These are phyloP conservation scores for Anoplius nigerrimus DNA, from an alignment of 2,888 invertebrate species.

Conservation along the genomic window DNA sequence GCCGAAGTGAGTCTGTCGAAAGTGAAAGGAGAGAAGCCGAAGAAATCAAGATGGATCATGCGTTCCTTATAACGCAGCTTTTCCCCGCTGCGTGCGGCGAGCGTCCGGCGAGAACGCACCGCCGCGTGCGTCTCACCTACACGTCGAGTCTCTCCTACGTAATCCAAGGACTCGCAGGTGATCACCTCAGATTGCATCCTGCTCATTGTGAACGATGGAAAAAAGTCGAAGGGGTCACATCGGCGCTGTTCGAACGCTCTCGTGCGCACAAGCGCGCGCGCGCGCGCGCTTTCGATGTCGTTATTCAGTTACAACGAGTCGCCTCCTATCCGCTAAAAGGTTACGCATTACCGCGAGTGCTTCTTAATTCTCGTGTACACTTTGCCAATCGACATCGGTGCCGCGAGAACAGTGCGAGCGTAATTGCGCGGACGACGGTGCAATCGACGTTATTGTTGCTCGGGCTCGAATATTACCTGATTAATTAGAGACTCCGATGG, in stretches of 20 bases:
- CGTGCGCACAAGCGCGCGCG: too few relatives aligned
- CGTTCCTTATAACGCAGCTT: constrained; percentile 58
- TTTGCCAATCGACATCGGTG: constrained; percentile 10
- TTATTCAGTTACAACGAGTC: too few relatives aligned
- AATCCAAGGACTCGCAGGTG: constrained; percentile 40
- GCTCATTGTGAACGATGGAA: neutral
- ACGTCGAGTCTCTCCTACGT: constrained; percentile 40
- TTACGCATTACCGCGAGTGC: too few relatives aligned
- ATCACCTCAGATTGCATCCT: constrained; percentile 1
- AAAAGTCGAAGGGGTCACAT: neutral
- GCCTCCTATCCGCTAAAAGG: too few relatives aligned
- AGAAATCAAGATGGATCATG: constrained; percentile 63
- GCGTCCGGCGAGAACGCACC: constrained; percentile 46
- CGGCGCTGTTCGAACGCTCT: too few relatives aligned
- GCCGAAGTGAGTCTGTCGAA: constrained; percentile 59
- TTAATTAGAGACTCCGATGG: constrained; percentile 1
- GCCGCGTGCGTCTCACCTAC: constrained; percentile 47
- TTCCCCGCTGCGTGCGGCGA: constrained; percentile 52
- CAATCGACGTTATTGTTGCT: constrained; percentile 28
- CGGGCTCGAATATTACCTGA: constrained; percentile 39
- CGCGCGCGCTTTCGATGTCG: too few relatives aligned
- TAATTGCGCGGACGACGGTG: constrained; percentile 30
- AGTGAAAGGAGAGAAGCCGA: constrained; percentile 63
- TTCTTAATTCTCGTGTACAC: too few relatives aligned
- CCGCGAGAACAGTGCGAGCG: constrained; percentile 16